These are phyloP conservation scores for Carassius auratus DNA, from an alignment of 2,113 vertebrate genomes.

Conservation along the genomic window DNA sequence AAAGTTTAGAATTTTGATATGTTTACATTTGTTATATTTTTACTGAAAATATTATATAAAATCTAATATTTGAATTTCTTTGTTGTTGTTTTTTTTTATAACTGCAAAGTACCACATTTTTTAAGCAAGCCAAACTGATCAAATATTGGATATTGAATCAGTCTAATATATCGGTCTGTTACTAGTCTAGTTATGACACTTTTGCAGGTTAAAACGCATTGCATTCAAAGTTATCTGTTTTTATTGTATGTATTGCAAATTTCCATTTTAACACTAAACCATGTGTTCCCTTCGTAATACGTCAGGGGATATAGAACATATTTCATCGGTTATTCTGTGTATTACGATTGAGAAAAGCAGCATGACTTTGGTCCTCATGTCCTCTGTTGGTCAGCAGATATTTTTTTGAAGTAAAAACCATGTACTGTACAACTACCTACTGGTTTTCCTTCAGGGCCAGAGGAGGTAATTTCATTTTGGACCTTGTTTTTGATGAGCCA, in stretches of 20 bases:
- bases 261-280: conserved; percentile 12
- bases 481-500: background rate
- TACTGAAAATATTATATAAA: no score
- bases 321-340: background rate
- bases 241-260: conserved; percentile 11
- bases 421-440: conserved; percentile 32
- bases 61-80: background rate
- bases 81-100: background rate
- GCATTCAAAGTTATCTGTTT: background rate
- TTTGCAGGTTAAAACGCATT: conserved; percentile 16
- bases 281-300: background rate
- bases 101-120: background rate
- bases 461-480: background rate
- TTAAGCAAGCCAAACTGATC: background rate
- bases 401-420: background rate
- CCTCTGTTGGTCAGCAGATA: conserved; percentile 28
- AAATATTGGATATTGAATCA: background rate
- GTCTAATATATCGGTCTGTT: background rate
- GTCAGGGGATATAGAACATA: background rate
- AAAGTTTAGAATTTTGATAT: no score
- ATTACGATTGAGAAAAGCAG: background rate
- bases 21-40: no score
- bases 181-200: background rate
- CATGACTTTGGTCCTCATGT: background rate
- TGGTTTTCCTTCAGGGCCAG: conserved; percentile 16